A percentile compares a stretch with the other conserved stretches of the same genome.
phyloP scores from a whole-genome alignment of 2,113 vertebrate species.

The Channa maculata region DNA sequence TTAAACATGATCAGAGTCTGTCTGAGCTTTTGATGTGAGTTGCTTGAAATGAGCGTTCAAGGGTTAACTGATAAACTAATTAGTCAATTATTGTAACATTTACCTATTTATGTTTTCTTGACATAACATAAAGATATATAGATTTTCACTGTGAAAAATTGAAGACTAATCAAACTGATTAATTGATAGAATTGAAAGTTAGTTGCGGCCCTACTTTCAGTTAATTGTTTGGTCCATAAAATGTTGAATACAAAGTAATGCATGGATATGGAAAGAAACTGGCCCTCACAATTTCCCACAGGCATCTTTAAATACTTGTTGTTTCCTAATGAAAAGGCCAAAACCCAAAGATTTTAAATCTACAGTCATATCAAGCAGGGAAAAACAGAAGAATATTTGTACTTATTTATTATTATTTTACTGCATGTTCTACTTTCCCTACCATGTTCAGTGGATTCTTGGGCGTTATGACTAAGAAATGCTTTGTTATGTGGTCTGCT shows the following conservation, averaged over 20 bases:
- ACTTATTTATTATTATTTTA: no score
- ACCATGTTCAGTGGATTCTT: not conserved
- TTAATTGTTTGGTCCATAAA: not conserved
- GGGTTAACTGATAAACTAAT: no score
- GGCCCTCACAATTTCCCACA: not conserved
- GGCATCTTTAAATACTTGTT: no score
- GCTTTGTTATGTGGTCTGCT: not conserved
- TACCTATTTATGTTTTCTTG: no score
- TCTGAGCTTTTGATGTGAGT: no score
- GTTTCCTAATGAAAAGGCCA: no score
- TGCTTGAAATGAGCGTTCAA: no score
- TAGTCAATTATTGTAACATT: no score
- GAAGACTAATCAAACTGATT: not conserved
- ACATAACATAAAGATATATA: no score
- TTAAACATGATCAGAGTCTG: no score
- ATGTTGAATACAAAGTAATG: not conserved
- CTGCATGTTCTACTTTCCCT: no score
- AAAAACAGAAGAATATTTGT: not conserved
- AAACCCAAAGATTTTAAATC: not conserved
- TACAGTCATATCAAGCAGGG: not conserved
- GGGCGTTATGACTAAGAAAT: not conserved
- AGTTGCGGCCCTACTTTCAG: not conserved
- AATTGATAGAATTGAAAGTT: not conserved
- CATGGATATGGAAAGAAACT: not conserved
- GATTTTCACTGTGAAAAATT: no score